Base-by-base conservation (phyloP, 1,140 invertebrate genomes). In the Cardiocondyla obscurior region DNA sequence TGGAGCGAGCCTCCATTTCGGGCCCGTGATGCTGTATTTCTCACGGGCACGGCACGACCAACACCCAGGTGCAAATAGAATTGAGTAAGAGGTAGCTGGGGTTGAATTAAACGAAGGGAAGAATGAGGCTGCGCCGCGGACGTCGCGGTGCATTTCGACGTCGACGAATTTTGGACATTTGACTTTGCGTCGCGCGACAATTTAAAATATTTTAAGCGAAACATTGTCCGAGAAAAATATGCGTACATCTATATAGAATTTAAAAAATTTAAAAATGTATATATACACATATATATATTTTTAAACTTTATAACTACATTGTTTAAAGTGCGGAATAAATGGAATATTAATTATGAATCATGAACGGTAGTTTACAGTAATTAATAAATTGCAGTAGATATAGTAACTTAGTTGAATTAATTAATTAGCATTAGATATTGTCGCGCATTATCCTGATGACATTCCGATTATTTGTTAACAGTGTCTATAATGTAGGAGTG, bases 1-100 rank as follows among this genome's bases (percentile, higher is more conserved):
- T 88, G 87, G 33, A 67, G 81, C 83, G 83, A 90, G 83, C 89
- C 89, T 86, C 88, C 89, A 90, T 91, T 88, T 88, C 88, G 62
- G 62, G 46, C 62, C 28, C 76, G 62, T 72, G 77, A 73, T 81
- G 77, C 33, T 79, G 42, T 72, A 58, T 81, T 73, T 58, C 77
- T 81, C 53, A 36, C 14, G 44, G 74, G 10, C 30, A 22, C 39
- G 57, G 19, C 8, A 25, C 55, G 72, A 12, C 1, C 25, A 42
- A 82, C 42, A 36, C 58, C 44, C 58, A 57, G 39, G 14, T 46
- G 57, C 39, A 85, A 77, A 82, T 62, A 74, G 60, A 86, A 87
- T 87, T 87, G 65, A 76, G 51, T 60, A 72, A 79, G 16, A 79
- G 22, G 74, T 79, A 53, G 74, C 46, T 33, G 46, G 30, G 22